phyloP scores from a whole-genome alignment of 2,797 vertebrate genomes.

The Antennarius maculatus region DNA sequence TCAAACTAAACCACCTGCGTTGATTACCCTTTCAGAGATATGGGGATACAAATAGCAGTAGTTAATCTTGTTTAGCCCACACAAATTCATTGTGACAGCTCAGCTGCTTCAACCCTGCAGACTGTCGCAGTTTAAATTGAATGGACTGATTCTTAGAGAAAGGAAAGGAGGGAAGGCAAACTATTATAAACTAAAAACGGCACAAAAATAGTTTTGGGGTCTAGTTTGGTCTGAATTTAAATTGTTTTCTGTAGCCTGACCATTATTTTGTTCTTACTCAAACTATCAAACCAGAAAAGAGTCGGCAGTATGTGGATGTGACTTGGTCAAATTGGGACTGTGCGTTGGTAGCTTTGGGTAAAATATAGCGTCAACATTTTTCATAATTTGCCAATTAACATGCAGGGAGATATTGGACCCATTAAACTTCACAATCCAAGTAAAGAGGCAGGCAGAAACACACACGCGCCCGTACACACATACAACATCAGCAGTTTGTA shows the following conservation, averaged over 20 bases:
- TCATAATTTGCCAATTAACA: conserved; percentile 80
- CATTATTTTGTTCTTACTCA: conserved; percentile 30
- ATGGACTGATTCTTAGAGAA: conserved; percentile 65
- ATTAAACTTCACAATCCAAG: conserved; percentile 59
- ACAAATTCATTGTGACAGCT: conserved; percentile 80
- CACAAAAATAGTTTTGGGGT: conserved; percentile 40
- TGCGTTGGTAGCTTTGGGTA: conserved; percentile 42
- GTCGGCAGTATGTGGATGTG: conserved; percentile 30
- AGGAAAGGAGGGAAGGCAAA: conserved; percentile 44
- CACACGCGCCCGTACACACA: conserved; percentile 1
- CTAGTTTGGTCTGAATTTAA: conserved; percentile 54
- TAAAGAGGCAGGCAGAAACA: conserved; percentile 17
- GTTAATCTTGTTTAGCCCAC: conserved; percentile 81
- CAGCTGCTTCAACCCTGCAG: conserved; percentile 63
- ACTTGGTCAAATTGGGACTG: conserved; percentile 48
- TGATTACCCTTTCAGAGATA: conserved; percentile 78
- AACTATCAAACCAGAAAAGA: conserved; percentile 46
- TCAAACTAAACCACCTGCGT: conserved; percentile 68
- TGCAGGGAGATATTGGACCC: conserved; percentile 72
- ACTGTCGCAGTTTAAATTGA: conserved; percentile 70
- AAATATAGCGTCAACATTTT: conserved; percentile 66
- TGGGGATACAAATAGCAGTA: conserved; percentile 79
- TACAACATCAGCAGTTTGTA: conserved; percentile 4
- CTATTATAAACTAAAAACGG: conserved; percentile 34
- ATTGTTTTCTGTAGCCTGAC: conserved; percentile 45